Percentiles rank a stretch among this genome's conserved stretches.
phyloP scores from a whole-genome alignment of 2,797 vertebrate genomes.

The Acanthurus tractus region DNA sequence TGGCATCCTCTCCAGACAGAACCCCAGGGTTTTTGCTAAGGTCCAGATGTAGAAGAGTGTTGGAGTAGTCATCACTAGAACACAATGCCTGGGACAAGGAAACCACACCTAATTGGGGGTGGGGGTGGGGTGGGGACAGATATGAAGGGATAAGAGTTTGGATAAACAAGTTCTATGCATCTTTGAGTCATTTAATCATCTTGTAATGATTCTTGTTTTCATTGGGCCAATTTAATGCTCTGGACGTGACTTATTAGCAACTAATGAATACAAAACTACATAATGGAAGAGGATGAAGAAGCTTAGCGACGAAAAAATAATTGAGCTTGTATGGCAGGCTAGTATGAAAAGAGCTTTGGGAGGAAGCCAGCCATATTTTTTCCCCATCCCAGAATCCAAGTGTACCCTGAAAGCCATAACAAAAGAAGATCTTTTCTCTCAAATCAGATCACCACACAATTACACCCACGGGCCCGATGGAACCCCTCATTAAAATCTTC shows the following conservation, averaged over 20 bases:
- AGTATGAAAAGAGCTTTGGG: constrained; percentile 27
- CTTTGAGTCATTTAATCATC: constrained; percentile 30
- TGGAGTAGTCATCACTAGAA: constrained; percentile 92
- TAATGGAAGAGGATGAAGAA: constrained; percentile 1
- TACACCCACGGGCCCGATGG: constrained; percentile 55
- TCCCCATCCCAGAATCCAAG: constrained; percentile 23
- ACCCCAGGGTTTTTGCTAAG: constrained; percentile 93
- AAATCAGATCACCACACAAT: constrained; percentile 70
- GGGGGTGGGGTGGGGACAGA: background rate
- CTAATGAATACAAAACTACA: constrained; percentile 36
- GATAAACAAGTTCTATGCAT: constrained; percentile 24
- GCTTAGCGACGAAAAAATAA: constrained; percentile 22
- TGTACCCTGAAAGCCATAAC: constrained; percentile 46
- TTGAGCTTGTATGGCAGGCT: constrained; percentile 26
- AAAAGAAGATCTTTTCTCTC: constrained; percentile 51
- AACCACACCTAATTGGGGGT: constrained; percentile 83
- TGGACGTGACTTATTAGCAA: constrained; percentile 26
- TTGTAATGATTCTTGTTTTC: constrained; percentile 6
- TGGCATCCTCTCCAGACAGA: constrained; percentile 91
- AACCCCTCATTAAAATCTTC: constrained; percentile 70
- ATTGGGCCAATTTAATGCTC: constrained; percentile 25
- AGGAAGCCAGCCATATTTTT: constrained; percentile 27
- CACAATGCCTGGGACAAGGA: constrained; percentile 92
- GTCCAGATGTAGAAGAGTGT: constrained; percentile 91
- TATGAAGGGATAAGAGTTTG: background rate